Evolutionary conservation across 2,113 vertebrate species (phyloP).

Genomic region (Sialia sialis): DNA sequence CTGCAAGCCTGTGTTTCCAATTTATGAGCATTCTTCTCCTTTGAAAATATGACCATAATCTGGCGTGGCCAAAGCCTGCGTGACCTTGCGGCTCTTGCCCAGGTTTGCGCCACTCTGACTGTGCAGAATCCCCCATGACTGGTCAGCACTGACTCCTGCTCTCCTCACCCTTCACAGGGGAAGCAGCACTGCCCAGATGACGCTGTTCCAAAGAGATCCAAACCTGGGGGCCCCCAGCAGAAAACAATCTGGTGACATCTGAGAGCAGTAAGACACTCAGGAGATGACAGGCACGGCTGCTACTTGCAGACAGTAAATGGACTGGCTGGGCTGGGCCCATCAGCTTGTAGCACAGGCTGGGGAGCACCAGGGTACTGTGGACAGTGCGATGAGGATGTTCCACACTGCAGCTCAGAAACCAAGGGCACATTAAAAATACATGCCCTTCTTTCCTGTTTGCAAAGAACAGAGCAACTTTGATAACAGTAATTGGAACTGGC

Average conservation of each 20-base stretch:
- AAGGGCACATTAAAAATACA: background rate
- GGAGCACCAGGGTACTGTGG: background rate
- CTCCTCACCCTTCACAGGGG: background rate
- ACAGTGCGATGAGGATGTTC: background rate
- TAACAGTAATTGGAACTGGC: background rate
- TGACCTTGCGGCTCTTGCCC: background rate
- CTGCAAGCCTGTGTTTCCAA: background rate
- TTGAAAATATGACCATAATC: background rate
- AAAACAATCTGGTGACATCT: background rate
- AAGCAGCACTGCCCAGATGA: background rate
- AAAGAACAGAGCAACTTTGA: background rate
- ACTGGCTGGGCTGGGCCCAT: background rate
- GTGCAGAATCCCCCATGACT: fast-evolving
- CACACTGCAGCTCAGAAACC: background rate
- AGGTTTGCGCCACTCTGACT: background rate
- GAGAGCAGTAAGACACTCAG: background rate
- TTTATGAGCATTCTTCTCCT: background rate
- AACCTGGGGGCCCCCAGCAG: background rate
- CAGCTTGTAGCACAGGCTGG: background rate
- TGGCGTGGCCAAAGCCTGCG: fast-evolving
- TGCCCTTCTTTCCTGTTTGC: background rate
- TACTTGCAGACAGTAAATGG: background rate
- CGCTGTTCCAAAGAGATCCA: fast-evolving
- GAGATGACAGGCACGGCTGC: background rate
- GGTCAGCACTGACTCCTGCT: background rate